These are phyloP conservation scores for Meloe dianella DNA, from an alignment of 2,888 invertebrate species.

Conservation along the genomic window DNA sequence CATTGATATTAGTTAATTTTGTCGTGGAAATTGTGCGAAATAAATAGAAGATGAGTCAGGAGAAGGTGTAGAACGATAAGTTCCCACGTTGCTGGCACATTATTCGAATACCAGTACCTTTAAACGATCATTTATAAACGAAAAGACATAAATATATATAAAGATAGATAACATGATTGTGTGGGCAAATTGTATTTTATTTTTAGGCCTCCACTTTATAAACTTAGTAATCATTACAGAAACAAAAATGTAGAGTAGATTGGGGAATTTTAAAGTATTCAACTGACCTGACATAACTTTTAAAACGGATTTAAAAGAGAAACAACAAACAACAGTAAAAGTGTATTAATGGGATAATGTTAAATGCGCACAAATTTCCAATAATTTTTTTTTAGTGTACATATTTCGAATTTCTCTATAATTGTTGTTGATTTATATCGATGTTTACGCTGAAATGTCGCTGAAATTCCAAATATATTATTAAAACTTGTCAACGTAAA, in stretches of 20 bases:
- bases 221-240: not conserved
- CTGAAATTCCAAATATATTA: conserved; percentile 25
- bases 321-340: not conserved
- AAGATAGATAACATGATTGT: not conserved
- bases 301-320: not conserved
- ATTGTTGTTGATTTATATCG: conserved; percentile 34
- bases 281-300: conserved; percentile 11
- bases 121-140: not conserved
- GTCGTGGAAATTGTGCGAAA: not conserved
- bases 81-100: conserved; percentile 4
- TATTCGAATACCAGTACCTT: not conserved
- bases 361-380: conserved; percentile 10
- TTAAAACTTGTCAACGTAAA: conserved; percentile 2
- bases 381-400: conserved; percentile 29
- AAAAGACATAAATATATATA: not conserved
- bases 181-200: not conserved
- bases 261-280: not conserved
- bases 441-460: conserved; percentile 31
- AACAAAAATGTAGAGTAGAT: not conserved
- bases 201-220: not conserved
- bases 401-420: conserved; percentile 35
- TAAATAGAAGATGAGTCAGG: not conserved
- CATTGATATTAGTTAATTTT: not conserved
- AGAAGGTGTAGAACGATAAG: not conserved
- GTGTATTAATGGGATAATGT: not conserved